Conservation (phyloP, 2,888 invertebrate species). For the Synergus umbraculus region DNA sequence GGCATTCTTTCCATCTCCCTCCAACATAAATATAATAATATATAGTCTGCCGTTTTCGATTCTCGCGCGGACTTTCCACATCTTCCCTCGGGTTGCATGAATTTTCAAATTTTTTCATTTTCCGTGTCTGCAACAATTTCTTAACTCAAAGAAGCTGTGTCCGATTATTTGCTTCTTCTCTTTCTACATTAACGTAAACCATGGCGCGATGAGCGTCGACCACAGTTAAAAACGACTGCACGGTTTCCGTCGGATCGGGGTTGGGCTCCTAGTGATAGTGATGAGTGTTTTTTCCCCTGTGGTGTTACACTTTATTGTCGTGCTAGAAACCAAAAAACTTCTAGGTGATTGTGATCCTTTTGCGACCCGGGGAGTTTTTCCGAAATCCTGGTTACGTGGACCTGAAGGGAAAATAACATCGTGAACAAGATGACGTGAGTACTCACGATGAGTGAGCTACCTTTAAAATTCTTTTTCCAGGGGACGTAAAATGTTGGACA, state of each 20-base stretch:
- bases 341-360: slow-evolving; percentile 7
- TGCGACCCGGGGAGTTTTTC: not conserved
- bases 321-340: slow-evolving; percentile 1
- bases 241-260: slow-evolving; percentile 42
- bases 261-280: slow-evolving; percentile 40
- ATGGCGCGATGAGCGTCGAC: slow-evolving; percentile 31
- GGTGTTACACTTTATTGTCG: slow-evolving; percentile 33
- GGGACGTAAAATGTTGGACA: not conserved
- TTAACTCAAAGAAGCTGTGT: not conserved
- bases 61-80: slow-evolving; percentile 18
- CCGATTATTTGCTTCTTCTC: not conserved
- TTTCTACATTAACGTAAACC: not conserved
- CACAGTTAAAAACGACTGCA: slow-evolving; percentile 5
- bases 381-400: not conserved
- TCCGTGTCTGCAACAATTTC: not conserved
- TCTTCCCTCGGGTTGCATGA: not conserved
- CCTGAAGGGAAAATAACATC: slow-evolving; percentile 24
- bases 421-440: slow-evolving; percentile 43
- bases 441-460: not conserved
- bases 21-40: not conserved
- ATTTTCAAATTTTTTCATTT: not conserved
- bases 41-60: slow-evolving; percentile 9
- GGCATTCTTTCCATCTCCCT: slow-evolving; percentile 43
- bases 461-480: slow-evolving; percentile 22
- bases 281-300: slow-evolving; percentile 33